Percentiles rank a stretch among this genome's conserved stretches.
Evolutionary conservation across 1,140 invertebrate species (phyloP).

Genomic region (Pseudomyrmex pallidus): DNA sequence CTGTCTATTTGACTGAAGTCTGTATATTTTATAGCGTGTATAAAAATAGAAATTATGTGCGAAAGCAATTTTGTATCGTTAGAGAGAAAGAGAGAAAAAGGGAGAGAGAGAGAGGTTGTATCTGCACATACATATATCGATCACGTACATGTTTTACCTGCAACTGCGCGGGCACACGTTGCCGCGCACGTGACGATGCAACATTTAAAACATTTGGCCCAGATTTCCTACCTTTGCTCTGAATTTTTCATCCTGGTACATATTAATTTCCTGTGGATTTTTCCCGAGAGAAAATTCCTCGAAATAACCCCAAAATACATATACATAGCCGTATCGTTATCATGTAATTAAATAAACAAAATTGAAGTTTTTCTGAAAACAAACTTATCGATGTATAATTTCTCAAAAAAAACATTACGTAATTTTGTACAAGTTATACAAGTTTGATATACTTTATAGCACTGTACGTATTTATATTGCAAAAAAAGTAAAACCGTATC

Average conservation of each 20-base stretch:
- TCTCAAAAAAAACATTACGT: too few relatives aligned
- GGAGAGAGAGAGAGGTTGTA: neutral
- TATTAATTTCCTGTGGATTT: constrained; percentile 15
- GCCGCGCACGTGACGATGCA: constrained; percentile 30
- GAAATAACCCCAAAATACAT: constrained; percentile 10
- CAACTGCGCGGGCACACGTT: constrained; percentile 16
- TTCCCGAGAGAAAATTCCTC: neutral
- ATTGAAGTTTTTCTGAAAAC: neutral
- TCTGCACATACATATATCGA: neutral
- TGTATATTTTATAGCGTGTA: neutral
- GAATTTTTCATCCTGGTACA: neutral
- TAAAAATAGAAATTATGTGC: constrained; percentile 12
- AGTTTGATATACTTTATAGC: neutral
- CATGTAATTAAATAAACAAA: neutral
- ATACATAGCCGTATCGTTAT: neutral
- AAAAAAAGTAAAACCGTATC: constrained; percentile 12
- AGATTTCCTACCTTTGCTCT: neutral
- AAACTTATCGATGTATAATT: constrained; percentile 8
- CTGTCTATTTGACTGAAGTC: neutral
- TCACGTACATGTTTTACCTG: constrained; percentile 12
- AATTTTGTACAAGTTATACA: too few relatives aligned
- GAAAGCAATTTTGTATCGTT: constrained; percentile 10
- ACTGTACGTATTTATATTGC: neutral
- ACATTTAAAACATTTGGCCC: constrained; percentile 29
- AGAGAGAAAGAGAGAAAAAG: neutral